These are phyloP conservation scores for Drosophila nigrodunni DNA, from an alignment of 1,140 invertebrate species.

Conservation along the genomic window DNA sequence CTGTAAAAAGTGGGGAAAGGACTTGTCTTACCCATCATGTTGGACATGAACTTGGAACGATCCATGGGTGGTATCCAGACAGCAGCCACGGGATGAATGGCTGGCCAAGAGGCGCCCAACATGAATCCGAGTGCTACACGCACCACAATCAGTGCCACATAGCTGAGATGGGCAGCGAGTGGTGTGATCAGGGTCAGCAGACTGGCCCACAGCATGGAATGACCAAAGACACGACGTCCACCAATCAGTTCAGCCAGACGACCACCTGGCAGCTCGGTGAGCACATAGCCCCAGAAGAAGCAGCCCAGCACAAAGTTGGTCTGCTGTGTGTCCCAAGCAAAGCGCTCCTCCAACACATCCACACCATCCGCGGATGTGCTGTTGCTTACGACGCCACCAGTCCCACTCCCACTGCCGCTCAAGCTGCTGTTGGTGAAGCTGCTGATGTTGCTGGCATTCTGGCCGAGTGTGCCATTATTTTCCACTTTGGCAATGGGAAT, in stretches of 20 bases:
- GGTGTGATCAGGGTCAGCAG: slow-evolving; percentile 93
- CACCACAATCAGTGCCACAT: slow-evolving; percentile 87
- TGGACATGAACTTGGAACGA: slow-evolving; percentile 93
- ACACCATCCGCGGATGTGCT: slow-evolving; percentile 41
- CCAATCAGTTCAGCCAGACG: slow-evolving; percentile 93
- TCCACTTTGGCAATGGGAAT: slow-evolving; percentile 68
- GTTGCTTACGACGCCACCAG: slow-evolving; percentile 9
- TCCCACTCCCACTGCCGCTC: not conserved
- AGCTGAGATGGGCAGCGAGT: slow-evolving; percentile 88
- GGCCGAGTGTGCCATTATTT: slow-evolving; percentile 57
- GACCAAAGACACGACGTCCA: slow-evolving; percentile 91
- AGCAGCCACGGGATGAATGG: slow-evolving; percentile 94
- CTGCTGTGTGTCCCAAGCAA: slow-evolving; percentile 89
- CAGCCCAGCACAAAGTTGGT: slow-evolving; percentile 92
- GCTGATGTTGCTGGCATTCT: slow-evolving; percentile 65
- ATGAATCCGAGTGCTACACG: slow-evolving; percentile 90
- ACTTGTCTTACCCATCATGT: slow-evolving; percentile 91
- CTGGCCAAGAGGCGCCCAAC: slow-evolving; percentile 95
- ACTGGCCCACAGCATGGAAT: slow-evolving; percentile 93
- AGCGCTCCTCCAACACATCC: slow-evolving; percentile 84
- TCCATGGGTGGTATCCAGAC: slow-evolving; percentile 96
- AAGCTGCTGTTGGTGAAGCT: slow-evolving; percentile 4
- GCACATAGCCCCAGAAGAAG: slow-evolving; percentile 96
- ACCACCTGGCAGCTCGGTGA: slow-evolving; percentile 93
- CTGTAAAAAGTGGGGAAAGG: not conserved